Evolutionary conservation across 2,797 vertebrate species (phyloP), one percentile per base, ranked within the genome.

Genomic region (Rhinophrynus dorsalis): DNA sequence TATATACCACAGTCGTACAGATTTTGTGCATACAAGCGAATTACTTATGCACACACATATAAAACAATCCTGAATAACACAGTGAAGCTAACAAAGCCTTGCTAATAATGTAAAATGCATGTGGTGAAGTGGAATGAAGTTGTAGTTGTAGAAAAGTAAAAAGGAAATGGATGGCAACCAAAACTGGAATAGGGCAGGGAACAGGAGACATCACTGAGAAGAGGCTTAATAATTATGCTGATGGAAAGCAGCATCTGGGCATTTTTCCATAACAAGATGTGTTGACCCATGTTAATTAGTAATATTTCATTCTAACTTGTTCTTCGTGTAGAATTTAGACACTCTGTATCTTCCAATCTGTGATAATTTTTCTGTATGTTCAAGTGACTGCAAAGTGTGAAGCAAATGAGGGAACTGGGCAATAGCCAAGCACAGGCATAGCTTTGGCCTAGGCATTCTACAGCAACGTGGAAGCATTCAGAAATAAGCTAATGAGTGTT

Each of bases 1-100:
- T 66, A 59, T 50, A 52, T 73, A 73, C 62, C 69, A 73, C 61
- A 18, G 26, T 51, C 32, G n/a, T 72, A 66, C 35, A 59, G 60
- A 35, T 45, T 59, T 73, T 52, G 27, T 59, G 54, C 62, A 65
- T 73, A 72, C 52, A 73, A 58, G 60, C 33, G 48, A 21, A 73
- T 52, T 59, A 52, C 61, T 42, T 66, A 52, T 40, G 52, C 45
- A 65, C 35, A 42, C 57, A 58, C 20, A 59, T n/a, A n/a, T 66
- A 59, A 66, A 66, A 65, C 62, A 73, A 73, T 66, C 59, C 59
- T 29, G 13, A 40, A 66, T 44, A 59, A 73, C 55, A 33, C 32
- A 42, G 54, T 17, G 15, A 8, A 55, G 30, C 7, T 62, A 69
- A 64, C 50, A 20, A 48, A 18, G 17, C 3, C n/a, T 10, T 44